Evolutionary conservation across 2,113 vertebrate genomes (phyloP).

Genomic region (Ophthalmotilapia sp.): DNA sequence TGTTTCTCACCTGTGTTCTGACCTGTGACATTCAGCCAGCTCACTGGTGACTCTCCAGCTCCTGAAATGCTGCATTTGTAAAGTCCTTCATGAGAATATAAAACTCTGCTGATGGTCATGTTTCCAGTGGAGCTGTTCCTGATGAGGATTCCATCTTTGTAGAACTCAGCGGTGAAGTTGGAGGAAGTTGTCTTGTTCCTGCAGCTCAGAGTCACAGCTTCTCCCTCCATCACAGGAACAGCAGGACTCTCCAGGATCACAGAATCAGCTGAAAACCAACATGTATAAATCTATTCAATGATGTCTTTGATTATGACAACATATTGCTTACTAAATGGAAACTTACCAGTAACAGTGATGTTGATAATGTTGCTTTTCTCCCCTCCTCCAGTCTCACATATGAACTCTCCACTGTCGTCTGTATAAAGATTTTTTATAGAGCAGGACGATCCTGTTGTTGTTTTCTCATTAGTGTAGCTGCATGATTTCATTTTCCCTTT

Average conservation of each 20-base stretch:
- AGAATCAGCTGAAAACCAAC: background rate
- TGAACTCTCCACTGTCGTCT: fast-evolving
- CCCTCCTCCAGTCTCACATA: background rate
- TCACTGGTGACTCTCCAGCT: background rate
- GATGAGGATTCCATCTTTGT: background rate
- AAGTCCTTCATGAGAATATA: fast-evolving
- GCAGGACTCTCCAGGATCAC: background rate
- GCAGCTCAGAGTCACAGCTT: fast-evolving
- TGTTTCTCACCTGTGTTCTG: background rate
- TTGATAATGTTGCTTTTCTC: background rate
- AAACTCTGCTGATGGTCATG: background rate
- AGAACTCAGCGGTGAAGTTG: background rate
- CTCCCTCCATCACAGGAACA: background rate
- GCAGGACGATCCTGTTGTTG: fast-evolving
- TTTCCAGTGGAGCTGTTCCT: fast-evolving
- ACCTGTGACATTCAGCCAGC: background rate
- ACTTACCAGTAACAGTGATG: background rate
- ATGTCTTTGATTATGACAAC: fast-evolving
- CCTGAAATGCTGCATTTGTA: too few species aligned
- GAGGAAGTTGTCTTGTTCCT: background rate
- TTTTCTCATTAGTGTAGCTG: background rate
- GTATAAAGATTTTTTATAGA: fast-evolving
- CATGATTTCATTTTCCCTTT: fast-evolving
- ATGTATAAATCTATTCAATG: background rate
- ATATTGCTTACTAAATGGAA: fast-evolving